Conservation (phyloP, 2,797 vertebrate genomes). For the Buphagus erythrorhynchus region DNA sequence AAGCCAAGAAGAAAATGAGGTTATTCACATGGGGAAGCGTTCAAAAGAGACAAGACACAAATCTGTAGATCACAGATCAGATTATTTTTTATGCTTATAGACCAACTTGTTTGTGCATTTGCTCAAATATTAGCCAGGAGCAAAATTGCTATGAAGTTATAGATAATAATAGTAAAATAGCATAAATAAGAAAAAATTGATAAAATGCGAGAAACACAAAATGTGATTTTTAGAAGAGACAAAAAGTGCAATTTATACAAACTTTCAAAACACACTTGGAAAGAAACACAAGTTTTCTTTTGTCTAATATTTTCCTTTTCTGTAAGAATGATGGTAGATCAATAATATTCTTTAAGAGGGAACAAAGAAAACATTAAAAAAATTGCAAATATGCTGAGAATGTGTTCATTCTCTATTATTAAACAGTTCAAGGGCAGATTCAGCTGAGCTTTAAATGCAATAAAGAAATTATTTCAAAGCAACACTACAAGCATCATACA, state of each 20-base stretch:
- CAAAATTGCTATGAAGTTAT: neutral
- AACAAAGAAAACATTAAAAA: neutral
- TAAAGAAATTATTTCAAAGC: constrained; percentile 22
- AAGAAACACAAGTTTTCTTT: neutral
- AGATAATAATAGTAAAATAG: neutral
- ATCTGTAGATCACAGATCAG: neutral
- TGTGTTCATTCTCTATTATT: constrained; percentile 17
- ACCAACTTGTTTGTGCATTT: neutral
- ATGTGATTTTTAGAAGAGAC: neutral
- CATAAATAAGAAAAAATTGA: neutral
- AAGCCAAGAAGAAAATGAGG: neutral
- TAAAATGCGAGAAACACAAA: neutral
- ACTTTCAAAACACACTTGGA: neutral
- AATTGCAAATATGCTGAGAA: neutral
- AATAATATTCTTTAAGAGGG: neutral
- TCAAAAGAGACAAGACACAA: neutral
- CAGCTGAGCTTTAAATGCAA: constrained; percentile 39
- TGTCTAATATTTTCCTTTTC: neutral
- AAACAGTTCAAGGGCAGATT: constrained; percentile 52
- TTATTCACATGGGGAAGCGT: neutral
- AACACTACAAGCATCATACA: neutral
- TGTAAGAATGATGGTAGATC: neutral
- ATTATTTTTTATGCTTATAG: neutral
- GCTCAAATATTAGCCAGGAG: neutral
- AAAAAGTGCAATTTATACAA: neutral